Base-by-base conservation (phyloP, 1,140 invertebrate genomes). In the Hypsibius dujardini region DNA sequence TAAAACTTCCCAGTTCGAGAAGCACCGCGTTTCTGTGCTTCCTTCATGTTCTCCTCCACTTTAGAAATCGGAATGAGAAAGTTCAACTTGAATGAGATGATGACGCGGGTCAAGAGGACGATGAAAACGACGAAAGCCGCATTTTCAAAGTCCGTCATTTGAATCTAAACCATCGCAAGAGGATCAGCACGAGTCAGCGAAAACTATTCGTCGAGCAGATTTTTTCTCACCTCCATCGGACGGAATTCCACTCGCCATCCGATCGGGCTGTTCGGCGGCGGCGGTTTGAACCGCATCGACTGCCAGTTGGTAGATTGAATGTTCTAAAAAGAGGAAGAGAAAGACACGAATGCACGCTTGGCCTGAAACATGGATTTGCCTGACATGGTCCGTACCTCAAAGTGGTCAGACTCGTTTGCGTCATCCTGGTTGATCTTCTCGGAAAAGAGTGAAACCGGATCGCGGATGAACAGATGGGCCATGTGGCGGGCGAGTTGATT, bases 221-320 rank as follows among this genome's bases (percentile, higher is more conserved):
- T n/a, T n/a, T n/a, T n/a, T n/a, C 70, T 40, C 14, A 79, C 78
- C 83, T 99, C 96, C 79, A 94, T 98, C 47, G 96, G 95, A 67
- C 96, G 85, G 82, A 99, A 99, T 83, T 99, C 96, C 1, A 99
- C 96, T 73, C 96, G 84, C 96, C 96, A 99, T 28, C 96, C 95
- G 78, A 98, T 97, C 59, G 88, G 85, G 12, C 92, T 95, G 77
- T 94, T 87, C 1, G 90, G 88, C 42, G 92, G 90, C 15, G 82
- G 81, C 67, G 94, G 92, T 81, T 99, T 99, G 81, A 99, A 98
- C 28, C 96, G 84, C 95, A 99, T 97, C 3, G 95, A 96, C 83
- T 99, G 95, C 96, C 96, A 99, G 82, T 99, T 99, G 2, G 95
- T 98, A 0, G 95, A 98, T 80, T 99, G 96, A 76, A 99, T 97